These are phyloP conservation scores for Heterocephalus glaber DNA, from an alignment of 2,113 vertebrate genomes.

Conservation along the genomic window DNA sequence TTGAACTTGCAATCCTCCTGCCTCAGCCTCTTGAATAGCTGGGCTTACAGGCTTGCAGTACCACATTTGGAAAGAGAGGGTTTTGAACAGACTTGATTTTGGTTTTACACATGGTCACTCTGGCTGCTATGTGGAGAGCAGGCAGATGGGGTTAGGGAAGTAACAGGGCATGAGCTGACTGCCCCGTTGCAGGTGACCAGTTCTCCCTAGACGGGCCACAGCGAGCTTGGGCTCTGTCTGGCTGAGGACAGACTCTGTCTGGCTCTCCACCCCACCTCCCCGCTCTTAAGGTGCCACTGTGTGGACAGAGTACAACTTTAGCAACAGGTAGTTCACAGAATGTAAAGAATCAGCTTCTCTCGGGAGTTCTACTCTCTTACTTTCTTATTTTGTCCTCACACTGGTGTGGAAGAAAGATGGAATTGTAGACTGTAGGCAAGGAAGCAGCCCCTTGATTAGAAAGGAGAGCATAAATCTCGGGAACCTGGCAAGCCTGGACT, in stretches of 20 bases:
- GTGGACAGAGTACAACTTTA: neutral
- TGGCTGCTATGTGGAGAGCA: conserved; percentile 20
- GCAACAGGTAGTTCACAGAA: neutral
- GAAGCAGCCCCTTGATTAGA: conserved; percentile 26
- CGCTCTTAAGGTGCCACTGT: neutral
- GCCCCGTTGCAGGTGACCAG: neutral
- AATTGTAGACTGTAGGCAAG: neutral
- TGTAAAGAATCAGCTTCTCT: neutral
- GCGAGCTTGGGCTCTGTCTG: neutral
- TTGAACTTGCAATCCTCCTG: neutral
- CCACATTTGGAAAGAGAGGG: neutral
- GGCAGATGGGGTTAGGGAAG: neutral
- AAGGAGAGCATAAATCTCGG: conserved; percentile 43
- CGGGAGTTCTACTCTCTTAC: neutral
- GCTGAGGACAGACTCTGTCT: neutral
- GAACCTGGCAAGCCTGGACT: conserved; percentile 61
- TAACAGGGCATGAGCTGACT: neutral
- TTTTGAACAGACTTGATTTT: conserved; percentile 57
- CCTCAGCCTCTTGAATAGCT: neutral
- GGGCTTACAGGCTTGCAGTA: neutral
- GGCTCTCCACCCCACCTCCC: neutral
- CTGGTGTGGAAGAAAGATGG: conserved; percentile 8
- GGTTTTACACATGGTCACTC: neutral
- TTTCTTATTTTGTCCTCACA: neutral
- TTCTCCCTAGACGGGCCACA: neutral